Conservation (phyloP, 2,797 vertebrate genomes). For the Phaenicophaeus curvirostris region DNA sequence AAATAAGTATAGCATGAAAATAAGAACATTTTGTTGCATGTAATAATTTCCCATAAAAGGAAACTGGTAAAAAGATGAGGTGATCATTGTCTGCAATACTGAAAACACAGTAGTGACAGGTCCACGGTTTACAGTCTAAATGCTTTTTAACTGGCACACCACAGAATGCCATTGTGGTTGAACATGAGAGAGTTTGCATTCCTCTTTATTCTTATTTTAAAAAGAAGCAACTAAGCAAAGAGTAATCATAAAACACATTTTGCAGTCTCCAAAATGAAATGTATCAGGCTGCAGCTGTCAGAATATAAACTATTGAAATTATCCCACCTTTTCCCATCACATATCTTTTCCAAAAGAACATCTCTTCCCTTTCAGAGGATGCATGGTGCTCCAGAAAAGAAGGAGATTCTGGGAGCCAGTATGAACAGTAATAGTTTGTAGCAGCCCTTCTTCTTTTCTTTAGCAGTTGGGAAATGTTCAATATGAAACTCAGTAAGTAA, state of each 20-base stretch:
- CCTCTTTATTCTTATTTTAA: background rate
- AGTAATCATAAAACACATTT: background rate
- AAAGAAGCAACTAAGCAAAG: background rate
- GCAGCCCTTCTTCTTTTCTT: background rate
- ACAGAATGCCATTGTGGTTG: background rate
- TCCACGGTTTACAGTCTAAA: background rate
- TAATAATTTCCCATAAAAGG: constrained; percentile 57
- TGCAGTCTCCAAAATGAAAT: background rate
- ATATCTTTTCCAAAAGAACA: background rate
- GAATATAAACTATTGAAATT: background rate
- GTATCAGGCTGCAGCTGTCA: background rate
- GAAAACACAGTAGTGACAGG: background rate
- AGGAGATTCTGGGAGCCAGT: background rate
- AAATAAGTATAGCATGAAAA: constrained; percentile 49
- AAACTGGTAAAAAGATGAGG: constrained; percentile 44
- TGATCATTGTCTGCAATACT: constrained; percentile 38
- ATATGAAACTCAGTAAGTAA: background rate
- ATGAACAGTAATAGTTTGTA: background rate
- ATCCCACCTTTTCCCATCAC: background rate
- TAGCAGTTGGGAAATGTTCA: background rate
- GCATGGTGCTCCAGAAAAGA: background rate
- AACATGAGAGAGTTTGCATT: background rate
- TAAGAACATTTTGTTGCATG: constrained; percentile 1
- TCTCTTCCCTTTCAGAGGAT: background rate
- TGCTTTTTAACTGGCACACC: background rate